Percentiles rank a stretch among this genome's conserved stretches.
Conservation (phyloP, 2,113 vertebrate species). For the Natator depressus region DNA sequence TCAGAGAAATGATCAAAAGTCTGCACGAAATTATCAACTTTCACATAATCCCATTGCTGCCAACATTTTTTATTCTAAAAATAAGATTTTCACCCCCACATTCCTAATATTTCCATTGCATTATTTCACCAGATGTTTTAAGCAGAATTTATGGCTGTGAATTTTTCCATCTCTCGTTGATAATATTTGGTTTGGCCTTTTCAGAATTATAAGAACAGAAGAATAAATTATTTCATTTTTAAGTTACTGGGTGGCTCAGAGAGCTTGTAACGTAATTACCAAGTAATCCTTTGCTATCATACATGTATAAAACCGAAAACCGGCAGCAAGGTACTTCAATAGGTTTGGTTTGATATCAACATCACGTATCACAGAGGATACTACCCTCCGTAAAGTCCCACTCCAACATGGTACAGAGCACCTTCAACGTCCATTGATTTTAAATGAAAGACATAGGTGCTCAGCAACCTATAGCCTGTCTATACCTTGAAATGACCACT, state of each 20-base stretch:
- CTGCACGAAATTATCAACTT: not conserved
- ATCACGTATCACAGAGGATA: not conserved
- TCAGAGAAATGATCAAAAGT: constrained; percentile 29
- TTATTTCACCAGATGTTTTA: not conserved
- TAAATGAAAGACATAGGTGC: not conserved
- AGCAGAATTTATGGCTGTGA: not conserved
- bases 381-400: not conserved
- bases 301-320: not conserved
- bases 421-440: rapidly evolving
- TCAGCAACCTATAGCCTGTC: not conserved
- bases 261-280: rapidly evolving
- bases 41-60: not conserved
- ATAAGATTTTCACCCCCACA: not conserved
- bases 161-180: not conserved
- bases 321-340: not conserved
- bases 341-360: not conserved
- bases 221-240: not conserved
- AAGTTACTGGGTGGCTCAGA: not conserved
- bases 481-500: too few species aligned
- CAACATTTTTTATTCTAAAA: not conserved
- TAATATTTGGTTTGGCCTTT: not conserved
- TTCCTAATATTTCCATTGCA: not conserved
- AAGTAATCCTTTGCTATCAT: rapidly evolving
- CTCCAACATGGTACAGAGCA: not conserved
- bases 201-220: not conserved